Evolutionary conservation across 2,113 vertebrate genomes (phyloP), one percentile per base, ranked within the genome.

Genomic region (Serilophus lunatus): DNA sequence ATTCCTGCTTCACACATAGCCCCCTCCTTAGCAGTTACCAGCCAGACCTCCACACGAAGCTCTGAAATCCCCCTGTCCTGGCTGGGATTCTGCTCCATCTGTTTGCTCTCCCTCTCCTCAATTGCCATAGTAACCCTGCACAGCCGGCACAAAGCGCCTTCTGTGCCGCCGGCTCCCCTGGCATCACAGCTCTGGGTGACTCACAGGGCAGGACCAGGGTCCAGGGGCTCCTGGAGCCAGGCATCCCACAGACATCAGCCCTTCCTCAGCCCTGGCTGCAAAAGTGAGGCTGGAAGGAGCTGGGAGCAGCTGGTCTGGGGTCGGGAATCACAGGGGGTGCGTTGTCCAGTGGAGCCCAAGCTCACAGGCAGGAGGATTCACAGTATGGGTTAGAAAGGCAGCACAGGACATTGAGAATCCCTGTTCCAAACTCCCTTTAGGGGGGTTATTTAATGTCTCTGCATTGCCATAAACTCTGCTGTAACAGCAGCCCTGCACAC

Each of bases 41-140:
- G 63, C 40, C 79, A 77, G 68, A 61, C 6, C 86, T 81, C 24
- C 13, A 13, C 59, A 33, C 0, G 0, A 63, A 85, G 53, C 82
- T 87, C 95, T 64, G 40, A 79, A 90, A 81, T 24, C 5, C 54
- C 56, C 94, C 77, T 59, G 1, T 56, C 45, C 81, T 13, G 12
- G 74, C 69, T 82, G 74, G 47, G 71, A 71, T 81, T 68, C 82
- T 78, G 36, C 71, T 95, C 88, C 28, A 77, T 93, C 89, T 51
- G 68, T 86, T 94, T 93, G 82, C 93, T 90, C 80, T 94, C 92
- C 90, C 76, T 93, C 90, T 96, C 86, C 90, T 80, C 88, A 36
- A 81, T 93, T 75, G 72, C 94, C 93, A 97, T 86, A 90, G 96
- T 57, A 94, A 96, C 76, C 75, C 60, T 0, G 7, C 57, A 31